Base-by-base conservation (phyloP, 2,888 invertebrate genomes). In the Orthosia cruda region DNA sequence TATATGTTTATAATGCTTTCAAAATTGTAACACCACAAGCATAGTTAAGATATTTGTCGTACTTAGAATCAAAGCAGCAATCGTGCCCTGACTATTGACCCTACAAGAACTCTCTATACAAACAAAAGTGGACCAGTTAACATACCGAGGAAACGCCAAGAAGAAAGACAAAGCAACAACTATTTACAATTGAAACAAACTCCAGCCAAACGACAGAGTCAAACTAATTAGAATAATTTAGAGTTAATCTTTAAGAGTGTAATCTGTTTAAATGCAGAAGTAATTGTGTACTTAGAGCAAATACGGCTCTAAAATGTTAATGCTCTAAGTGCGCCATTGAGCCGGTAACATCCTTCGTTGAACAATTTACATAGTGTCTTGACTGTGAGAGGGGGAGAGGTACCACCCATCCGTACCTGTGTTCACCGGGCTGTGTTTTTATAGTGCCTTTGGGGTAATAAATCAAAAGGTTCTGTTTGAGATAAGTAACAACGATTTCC, bases 301-400 rank as follows among this genome's bases (percentile, higher is more conserved):
- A 95, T 94, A 93, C 93, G 92, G 92, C 91, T 93, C 94, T 95
- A 93, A 94, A 94, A 95, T 94, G 95, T 93, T 94, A 95, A 94
- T 94, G 93, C 89, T 86, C 92, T 92, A 93, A 95, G 94, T 94
- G 93, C 92, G 92, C 93, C 92, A 91, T 94, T 89, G 93, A 91
- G 89, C 87, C 86, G 85, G 91, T 90, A 92, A 93, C 91, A 90
- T 85, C 92, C 91, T 93, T 94, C 91, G 93, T 94, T 93, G 93
- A 94, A 94, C 94, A 94, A 95, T 95, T 95, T 94, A 94, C 94
- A 94, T 94, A 94, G 92, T 92, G 71, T 83, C 69, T 82, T 83
- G 68, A 63, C 68, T 52, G 18, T 40, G 55, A 18, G 40, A 61
- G 68, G 58, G 58, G 45, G 58, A 9, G 45, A 20, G 20, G n/a